phyloP scores from a whole-genome alignment of 2,888 invertebrate species.

The Parascotia fuliginaria region DNA sequence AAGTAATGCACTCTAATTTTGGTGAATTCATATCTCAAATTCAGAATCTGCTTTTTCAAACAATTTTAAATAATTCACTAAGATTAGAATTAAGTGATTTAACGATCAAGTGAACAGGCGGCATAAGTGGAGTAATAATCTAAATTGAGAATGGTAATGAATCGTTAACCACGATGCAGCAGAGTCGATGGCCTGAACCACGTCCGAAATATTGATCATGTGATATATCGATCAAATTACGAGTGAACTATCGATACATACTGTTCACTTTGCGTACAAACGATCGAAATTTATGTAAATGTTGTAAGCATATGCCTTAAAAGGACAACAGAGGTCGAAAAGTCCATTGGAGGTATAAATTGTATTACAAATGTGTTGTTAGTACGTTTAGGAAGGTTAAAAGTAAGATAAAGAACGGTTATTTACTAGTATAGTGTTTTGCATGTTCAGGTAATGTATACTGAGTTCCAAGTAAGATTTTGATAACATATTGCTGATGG shows the following conservation, averaged over 20 bases:
- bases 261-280: slow-evolving; percentile 13
- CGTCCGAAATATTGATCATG: slow-evolving; percentile 27
- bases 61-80: background rate
- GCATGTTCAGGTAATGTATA: background rate
- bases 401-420: slow-evolving; percentile 9
- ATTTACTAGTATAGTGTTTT: slow-evolving; percentile 3
- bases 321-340: slow-evolving; percentile 4
- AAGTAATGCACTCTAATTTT: too few relatives aligned
- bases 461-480: background rate
- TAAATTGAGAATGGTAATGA: slow-evolving; percentile 40
- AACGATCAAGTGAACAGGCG: background rate
- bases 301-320: background rate
- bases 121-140: slow-evolving; percentile 11
- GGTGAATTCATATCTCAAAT: too few relatives aligned
- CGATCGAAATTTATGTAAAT: slow-evolving; percentile 5
- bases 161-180: slow-evolving; percentile 36
- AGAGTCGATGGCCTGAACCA: slow-evolving; percentile 31
- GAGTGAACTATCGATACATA: slow-evolving; percentile 13
- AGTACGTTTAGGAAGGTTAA: slow-evolving; percentile 4
- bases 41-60: too few relatives aligned
- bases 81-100: background rate
- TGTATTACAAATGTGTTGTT: slow-evolving; percentile 9
- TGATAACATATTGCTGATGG: background rate
- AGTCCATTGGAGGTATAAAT: slow-evolving; percentile 7
- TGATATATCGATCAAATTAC: slow-evolving; percentile 25